Evolutionary conservation across 2,797 vertebrate species (phyloP).

Genomic region (Phrynocephalus vlangalii): DNA sequence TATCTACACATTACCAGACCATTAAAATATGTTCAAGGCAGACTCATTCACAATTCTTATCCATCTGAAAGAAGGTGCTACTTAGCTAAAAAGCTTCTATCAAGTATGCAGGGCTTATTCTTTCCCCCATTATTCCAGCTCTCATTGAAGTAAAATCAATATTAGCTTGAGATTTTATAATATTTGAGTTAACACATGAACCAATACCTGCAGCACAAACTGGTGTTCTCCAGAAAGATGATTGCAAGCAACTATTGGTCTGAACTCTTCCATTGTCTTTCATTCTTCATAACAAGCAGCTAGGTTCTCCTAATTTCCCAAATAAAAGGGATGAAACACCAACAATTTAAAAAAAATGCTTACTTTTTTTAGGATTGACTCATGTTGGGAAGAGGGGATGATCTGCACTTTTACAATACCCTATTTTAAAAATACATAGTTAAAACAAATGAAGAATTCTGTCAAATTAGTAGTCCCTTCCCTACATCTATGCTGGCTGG

Average conservation of each 20-base stretch:
- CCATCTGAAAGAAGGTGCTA: neutral
- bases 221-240: neutral
- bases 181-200: neutral
- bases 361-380: neutral
- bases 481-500: no score
- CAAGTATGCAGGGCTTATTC: neutral
- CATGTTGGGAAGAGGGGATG: neutral
- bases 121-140: neutral
- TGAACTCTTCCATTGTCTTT: neutral
- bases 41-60: constrained; percentile 22
- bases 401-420: neutral
- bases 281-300: neutral
- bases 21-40: constrained; percentile 41
- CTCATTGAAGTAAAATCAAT: constrained; percentile 8
- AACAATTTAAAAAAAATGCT: no score
- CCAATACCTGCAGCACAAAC: neutral
- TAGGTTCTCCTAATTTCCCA: neutral
- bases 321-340: neutral
- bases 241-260: neutral
- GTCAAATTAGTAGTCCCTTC: neutral
- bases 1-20: constrained; percentile 14
- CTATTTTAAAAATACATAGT: neutral
- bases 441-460: constrained; percentile 2
- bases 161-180: neutral
- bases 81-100: constrained; percentile 1